A percentile compares a stretch with the other conserved stretches of the same genome.
phyloP scores from a whole-genome alignment of 2,797 vertebrate species.

The Valencia hispanica region DNA sequence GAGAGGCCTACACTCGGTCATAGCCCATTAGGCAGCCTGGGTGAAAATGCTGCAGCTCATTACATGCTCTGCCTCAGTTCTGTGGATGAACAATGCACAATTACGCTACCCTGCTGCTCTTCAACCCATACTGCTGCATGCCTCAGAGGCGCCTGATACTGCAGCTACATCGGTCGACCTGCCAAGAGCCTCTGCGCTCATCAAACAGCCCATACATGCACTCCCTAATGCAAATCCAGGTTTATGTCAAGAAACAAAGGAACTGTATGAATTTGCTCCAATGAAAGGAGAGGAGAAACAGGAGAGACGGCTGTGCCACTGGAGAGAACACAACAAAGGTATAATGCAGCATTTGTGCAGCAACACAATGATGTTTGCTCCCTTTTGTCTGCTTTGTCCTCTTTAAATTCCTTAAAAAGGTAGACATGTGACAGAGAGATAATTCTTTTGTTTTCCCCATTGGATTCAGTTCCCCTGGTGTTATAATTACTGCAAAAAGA shows the following conservation, averaged over 20 bases:
- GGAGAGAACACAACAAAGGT: slow-evolving; percentile 55
- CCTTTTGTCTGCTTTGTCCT: slow-evolving; percentile 47
- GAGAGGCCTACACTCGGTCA: slow-evolving; percentile 75
- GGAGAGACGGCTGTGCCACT: slow-evolving; percentile 44
- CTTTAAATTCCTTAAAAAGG: slow-evolving; percentile 51
- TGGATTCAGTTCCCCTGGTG: slow-evolving; percentile 42
- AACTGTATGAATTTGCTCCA: slow-evolving; percentile 59
- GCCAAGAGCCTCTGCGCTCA: slow-evolving; percentile 60
- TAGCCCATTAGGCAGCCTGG: slow-evolving; percentile 82
- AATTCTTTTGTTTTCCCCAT: slow-evolving; percentile 32
- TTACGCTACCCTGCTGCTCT: slow-evolving; percentile 80
- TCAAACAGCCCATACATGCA: slow-evolving; percentile 69
- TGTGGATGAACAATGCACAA: slow-evolving; percentile 85
- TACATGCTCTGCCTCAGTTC: slow-evolving; percentile 85
- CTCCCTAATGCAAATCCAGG: slow-evolving; percentile 68
- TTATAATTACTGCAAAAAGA: slow-evolving; percentile 33
- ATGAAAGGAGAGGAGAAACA: slow-evolving; percentile 49
- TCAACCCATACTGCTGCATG: slow-evolving; percentile 63
- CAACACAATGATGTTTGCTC: slow-evolving; percentile 51
- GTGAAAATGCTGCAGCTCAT: slow-evolving; percentile 82
- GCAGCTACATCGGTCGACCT: slow-evolving; percentile 56
- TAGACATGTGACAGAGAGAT: slow-evolving; percentile 34
- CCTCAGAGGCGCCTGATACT: slow-evolving; percentile 69
- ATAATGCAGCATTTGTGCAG: slow-evolving; percentile 63
- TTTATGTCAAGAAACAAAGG: slow-evolving; percentile 69